phyloP scores from a whole-genome alignment of 2,888 invertebrate species.

The Cryptocheilus praepositus region DNA sequence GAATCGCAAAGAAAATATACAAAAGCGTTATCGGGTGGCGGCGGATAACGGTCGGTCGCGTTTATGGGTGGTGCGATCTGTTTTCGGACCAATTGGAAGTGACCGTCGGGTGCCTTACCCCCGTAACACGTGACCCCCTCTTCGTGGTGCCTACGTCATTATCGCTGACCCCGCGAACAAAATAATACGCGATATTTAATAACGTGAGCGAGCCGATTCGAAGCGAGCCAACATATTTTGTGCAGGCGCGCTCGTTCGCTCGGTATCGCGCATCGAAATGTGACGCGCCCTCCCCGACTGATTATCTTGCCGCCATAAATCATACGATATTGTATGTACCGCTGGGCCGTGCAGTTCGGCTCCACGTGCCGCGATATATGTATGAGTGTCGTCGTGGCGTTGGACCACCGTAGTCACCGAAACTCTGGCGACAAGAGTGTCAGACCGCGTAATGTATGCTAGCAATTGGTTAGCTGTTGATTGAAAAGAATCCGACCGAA shows the following conservation, averaged over 20 bases:
- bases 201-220: slow-evolving; percentile 35
- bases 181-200: slow-evolving; percentile 57
- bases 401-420: no score
- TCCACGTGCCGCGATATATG: slow-evolving; percentile 47
- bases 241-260: slow-evolving; percentile 11
- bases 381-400: not conserved
- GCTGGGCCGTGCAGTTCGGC: slow-evolving; percentile 37
- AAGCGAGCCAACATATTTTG: slow-evolving; percentile 49
- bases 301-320: slow-evolving; percentile 49
- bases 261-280: slow-evolving; percentile 41
- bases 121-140: slow-evolving; percentile 65
- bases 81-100: slow-evolving; percentile 58
- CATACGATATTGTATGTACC: slow-evolving; percentile 40
- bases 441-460: no score
- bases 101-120: slow-evolving; percentile 66
- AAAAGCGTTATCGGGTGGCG: slow-evolving; percentile 40
- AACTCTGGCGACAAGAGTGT: no score
- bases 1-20: slow-evolving; percentile 45
- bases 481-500: no score
- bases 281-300: slow-evolving; percentile 49
- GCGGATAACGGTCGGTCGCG: slow-evolving; percentile 46
- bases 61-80: slow-evolving; percentile 67
- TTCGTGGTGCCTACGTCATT: slow-evolving; percentile 52
- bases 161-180: slow-evolving; percentile 61
- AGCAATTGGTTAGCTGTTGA: no score